Evolutionary conservation across 2,113 vertebrate genomes (phyloP).

Genomic region (Callochromis pleurospilus): DNA sequence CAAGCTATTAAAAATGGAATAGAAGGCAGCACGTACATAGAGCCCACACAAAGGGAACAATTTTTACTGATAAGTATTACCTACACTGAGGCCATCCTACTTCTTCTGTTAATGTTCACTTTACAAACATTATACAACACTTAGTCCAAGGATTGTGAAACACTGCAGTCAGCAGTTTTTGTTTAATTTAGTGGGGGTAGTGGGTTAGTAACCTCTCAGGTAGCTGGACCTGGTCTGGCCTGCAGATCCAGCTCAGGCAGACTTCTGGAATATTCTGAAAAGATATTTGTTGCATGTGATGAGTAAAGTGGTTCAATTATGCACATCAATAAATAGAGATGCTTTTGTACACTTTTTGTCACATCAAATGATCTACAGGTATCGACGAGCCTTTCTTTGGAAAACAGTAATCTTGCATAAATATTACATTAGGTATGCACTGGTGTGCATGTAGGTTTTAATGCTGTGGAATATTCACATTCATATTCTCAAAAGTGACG

Average conservation of each 20-base stretch:
- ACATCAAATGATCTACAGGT: neutral
- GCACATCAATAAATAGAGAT: neutral
- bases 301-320: neutral
- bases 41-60: neutral
- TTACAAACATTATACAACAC: neutral
- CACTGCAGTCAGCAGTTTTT: slow-evolving; percentile 19
- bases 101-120: slow-evolving; percentile 32
- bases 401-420: neutral
- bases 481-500: neutral
- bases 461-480: neutral
- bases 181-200: slow-evolving; percentile 16
- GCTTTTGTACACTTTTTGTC: neutral
- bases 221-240: neutral
- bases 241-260: neutral
- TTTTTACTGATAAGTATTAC: neutral
- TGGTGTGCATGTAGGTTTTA: neutral
- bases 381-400: neutral
- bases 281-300: neutral
- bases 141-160: neutral
- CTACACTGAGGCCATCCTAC: neutral
- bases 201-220: slow-evolving; percentile 6
- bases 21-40: neutral
- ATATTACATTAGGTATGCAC: neutral
- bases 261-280: neutral
- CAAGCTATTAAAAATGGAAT: neutral